Conservation (phyloP, 2,113 vertebrate species). For the Serinus canaria region DNA sequence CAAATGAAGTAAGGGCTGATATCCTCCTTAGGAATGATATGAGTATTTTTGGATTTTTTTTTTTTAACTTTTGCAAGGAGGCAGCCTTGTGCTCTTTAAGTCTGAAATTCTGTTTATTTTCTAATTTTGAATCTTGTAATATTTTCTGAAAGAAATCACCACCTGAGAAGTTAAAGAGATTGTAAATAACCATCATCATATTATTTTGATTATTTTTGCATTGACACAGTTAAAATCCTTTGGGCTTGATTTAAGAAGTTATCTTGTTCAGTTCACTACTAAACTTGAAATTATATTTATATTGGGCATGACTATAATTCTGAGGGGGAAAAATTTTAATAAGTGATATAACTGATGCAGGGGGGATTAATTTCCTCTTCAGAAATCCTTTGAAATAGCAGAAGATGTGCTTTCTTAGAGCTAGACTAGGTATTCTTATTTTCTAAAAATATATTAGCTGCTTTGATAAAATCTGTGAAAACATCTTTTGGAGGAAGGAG, state of each 20-base stretch:
- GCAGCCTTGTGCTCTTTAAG: not conserved
- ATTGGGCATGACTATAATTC: not conserved
- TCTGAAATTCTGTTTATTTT: not conserved
- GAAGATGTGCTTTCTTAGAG: not conserved
- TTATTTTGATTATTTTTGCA: not conserved
- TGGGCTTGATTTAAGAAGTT: not conserved
- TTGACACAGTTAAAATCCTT: not conserved
- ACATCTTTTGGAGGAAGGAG: not conserved
- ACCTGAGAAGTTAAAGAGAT: not conserved
- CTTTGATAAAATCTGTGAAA: not conserved
- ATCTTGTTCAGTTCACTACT: not conserved
- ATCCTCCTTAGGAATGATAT: not conserved
- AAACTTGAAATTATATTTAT: not conserved
- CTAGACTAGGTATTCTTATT: not conserved
- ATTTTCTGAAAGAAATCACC: not conserved
- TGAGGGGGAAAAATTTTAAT: not conserved
- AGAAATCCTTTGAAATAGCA: not conserved
- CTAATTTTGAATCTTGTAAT: not conserved
- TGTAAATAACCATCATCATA: not conserved
- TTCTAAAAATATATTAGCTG: not conserved
- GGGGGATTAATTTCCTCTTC: not conserved
- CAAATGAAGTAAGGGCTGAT: not conserved
- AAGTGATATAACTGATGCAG: not conserved
- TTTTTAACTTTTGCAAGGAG: not conserved
- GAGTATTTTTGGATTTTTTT: not conserved